A percentile compares a stretch with the other conserved stretches of the same genome.
Evolutionary conservation across 2,888 invertebrate genomes (phyloP).

Genomic region (Parascotia fuliginaria): DNA sequence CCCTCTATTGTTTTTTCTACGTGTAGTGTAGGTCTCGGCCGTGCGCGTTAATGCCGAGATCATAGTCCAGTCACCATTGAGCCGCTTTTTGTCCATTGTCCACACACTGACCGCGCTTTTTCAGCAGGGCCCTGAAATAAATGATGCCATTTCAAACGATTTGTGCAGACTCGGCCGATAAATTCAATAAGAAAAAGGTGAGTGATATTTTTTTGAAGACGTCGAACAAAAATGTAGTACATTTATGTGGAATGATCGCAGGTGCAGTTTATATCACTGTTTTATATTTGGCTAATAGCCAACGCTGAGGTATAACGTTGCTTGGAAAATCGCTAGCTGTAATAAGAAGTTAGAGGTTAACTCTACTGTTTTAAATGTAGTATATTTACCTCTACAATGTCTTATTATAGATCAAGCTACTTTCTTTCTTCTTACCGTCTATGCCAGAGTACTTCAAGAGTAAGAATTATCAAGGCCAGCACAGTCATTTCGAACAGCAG

Average conservation of each 20-base stretch:
- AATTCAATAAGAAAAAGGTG: slow-evolving; percentile 14
- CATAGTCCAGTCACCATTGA: slow-evolving; percentile 31
- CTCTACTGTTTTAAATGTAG: background rate
- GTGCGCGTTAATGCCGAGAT: slow-evolving; percentile 45
- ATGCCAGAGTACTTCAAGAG: slow-evolving; percentile 54
- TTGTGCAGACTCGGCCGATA: slow-evolving; percentile 18
- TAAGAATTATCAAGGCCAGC: slow-evolving; percentile 54
- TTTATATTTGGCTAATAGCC: slow-evolving; percentile 25
- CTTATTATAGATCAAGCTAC: background rate
- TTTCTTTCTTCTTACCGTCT: slow-evolving; percentile 41
- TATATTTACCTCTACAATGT: background rate
- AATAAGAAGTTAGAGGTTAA: background rate
- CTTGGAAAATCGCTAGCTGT: slow-evolving; percentile 12
- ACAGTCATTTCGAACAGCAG: slow-evolving; percentile 53
- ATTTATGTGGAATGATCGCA: slow-evolving; percentile 1
- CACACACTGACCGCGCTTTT: slow-evolving; percentile 27
- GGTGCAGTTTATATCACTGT: slow-evolving; percentile 9
- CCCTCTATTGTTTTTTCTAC: slow-evolving; percentile 69
- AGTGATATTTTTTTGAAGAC: slow-evolving; percentile 2
- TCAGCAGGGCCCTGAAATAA: slow-evolving; percentile 42
- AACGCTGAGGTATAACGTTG: slow-evolving; percentile 10
- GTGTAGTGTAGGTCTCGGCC: slow-evolving; percentile 22
- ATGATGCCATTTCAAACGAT: slow-evolving; percentile 36
- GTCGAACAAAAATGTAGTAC: background rate
- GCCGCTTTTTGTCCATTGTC: slow-evolving; percentile 29